phyloP scores from a whole-genome alignment of 2,797 vertebrate genomes.

The Poeciliopsis presidionis region DNA sequence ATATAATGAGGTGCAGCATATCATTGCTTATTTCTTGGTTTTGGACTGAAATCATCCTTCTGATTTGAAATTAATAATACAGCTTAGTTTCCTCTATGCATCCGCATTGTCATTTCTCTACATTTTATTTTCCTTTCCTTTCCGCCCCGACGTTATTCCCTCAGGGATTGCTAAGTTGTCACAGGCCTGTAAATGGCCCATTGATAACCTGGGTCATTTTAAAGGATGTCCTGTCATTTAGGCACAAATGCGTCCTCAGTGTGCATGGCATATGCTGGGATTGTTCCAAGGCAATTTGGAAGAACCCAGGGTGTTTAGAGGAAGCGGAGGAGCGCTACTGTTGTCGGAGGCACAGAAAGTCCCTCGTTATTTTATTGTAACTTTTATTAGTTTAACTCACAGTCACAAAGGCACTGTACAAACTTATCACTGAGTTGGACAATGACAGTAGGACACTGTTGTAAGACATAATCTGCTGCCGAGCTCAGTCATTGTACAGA shows the following conservation, averaged over 20 bases:
- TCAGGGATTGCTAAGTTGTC: conserved; percentile 45
- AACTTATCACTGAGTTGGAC: conserved; percentile 29
- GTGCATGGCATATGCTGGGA: conserved; percentile 53
- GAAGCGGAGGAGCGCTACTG: conserved; percentile 66
- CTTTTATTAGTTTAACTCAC: conserved; percentile 70
- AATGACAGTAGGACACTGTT: conserved; percentile 62
- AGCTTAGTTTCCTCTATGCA: conserved; percentile 16
- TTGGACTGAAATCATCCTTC: conserved; percentile 73
- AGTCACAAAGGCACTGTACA: conserved; percentile 42
- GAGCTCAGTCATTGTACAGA: conserved; percentile 47
- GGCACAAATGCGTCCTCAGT: conserved; percentile 72
- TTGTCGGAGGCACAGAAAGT: conserved; percentile 60
- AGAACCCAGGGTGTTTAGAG: conserved; percentile 65
- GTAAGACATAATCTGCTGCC: conserved; percentile 30
- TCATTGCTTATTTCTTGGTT: conserved; percentile 56
- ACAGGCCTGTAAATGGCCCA: conserved; percentile 69
- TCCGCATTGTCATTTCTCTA: conserved; percentile 19
- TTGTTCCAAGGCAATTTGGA: conserved; percentile 68
- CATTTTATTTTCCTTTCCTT: conserved; percentile 19
- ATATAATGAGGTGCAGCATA: conserved; percentile 68
- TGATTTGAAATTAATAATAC: conserved; percentile 51
- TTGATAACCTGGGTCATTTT: conserved; percentile 75
- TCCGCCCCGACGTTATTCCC: conserved; percentile 53
- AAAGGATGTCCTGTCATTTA: conserved; percentile 77
- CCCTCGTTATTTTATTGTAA: conserved; percentile 67